Percentiles rank a stretch among this genome's conserved stretches.
Evolutionary conservation across 2,888 invertebrate genomes (phyloP).

Genomic region (Cloeon dipterum): DNA sequence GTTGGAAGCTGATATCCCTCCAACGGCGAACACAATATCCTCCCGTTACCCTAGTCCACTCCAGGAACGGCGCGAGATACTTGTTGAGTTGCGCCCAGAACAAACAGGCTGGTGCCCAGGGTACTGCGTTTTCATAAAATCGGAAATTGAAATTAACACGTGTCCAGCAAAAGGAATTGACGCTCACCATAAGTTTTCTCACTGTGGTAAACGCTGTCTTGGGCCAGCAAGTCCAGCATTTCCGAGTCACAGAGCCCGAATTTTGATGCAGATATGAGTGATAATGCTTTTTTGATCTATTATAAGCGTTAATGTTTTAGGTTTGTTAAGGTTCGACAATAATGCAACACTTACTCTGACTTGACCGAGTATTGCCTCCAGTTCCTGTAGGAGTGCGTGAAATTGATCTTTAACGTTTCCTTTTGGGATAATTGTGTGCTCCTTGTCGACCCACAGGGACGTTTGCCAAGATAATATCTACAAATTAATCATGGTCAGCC

Average conservation of each 20-base stretch:
- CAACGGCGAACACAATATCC: slow-evolving; percentile 36
- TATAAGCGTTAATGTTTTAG: background rate
- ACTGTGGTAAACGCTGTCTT: slow-evolving; percentile 35
- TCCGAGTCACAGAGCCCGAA: slow-evolving; percentile 64
- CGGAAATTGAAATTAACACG: no score
- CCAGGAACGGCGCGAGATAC: slow-evolving; percentile 38
- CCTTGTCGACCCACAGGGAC: slow-evolving; percentile 31
- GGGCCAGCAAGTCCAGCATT: slow-evolving; percentile 43
- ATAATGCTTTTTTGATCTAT: slow-evolving; percentile 7
- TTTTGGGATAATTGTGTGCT: slow-evolving; percentile 27
- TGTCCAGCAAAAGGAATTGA: no score
- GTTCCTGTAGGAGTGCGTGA: slow-evolving; percentile 37
- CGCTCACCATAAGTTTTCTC: slow-evolving; percentile 38
- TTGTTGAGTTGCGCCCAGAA: slow-evolving; percentile 42
- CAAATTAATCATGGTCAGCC: no score
- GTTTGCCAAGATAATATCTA: slow-evolving; percentile 35
- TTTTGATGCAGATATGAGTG: slow-evolving; percentile 36
- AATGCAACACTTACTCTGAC: slow-evolving; percentile 23
- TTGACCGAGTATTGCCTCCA: slow-evolving; percentile 40
- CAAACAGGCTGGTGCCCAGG: slow-evolving; percentile 44
- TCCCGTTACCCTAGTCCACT: slow-evolving; percentile 28
- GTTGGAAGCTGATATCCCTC: slow-evolving; percentile 33
- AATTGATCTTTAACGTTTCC: slow-evolving; percentile 36
- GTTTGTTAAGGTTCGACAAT: no score
- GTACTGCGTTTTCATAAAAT: slow-evolving; percentile 28